Base-by-base conservation (phyloP, 2,888 invertebrate species). In the Sphinx pinastri region DNA sequence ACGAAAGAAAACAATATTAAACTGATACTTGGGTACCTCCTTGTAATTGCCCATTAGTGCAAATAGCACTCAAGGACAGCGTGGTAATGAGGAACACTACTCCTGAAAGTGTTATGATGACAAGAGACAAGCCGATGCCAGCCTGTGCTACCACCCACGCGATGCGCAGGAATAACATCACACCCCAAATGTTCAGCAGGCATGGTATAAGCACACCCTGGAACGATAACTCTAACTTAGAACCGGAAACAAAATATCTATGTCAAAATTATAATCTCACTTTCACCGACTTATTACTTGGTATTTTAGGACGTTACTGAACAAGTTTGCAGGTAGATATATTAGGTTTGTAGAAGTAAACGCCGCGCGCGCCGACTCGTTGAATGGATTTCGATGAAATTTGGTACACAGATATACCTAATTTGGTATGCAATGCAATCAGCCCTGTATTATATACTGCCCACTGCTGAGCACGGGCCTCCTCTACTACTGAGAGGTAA, bases 111-210 rank as follows among this genome's bases (percentile, higher is more conserved):
- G 72, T 55, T 66, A 83, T 78, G 84, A 98, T 98, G 78, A 97
- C 79, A 66, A 97, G 88, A 0, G 96, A 90, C 72, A 95, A 87
- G 45, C 95, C 95, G 77, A 99, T 96, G 72, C 99, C 99, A 7
- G 99, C 97, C 89, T 99, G 98, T 66, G 97, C 98, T 67, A 99
- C 98, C 69, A 99, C 98, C 99, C 99, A 99, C 59, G 99, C 97
- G 83, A 99, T 95, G 68, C 99, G 96, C 77, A 99, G 95, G 91
- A 99, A 99, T 76, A 99, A 95, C 99, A 99, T 99, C 76, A 99
- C 99, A 70, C 99, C 99, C 97, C 99, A 99, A 84, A 99, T 99
- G 91, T 99, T 99, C 82, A 99, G 96, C 63, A 99, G 95, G 85
- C 99, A 99, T 85, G 97, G 97, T 91, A 98, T 97, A 74, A 98